Conservation (phyloP, 2,113 vertebrate genomes). For the Vidua chalybeata region DNA sequence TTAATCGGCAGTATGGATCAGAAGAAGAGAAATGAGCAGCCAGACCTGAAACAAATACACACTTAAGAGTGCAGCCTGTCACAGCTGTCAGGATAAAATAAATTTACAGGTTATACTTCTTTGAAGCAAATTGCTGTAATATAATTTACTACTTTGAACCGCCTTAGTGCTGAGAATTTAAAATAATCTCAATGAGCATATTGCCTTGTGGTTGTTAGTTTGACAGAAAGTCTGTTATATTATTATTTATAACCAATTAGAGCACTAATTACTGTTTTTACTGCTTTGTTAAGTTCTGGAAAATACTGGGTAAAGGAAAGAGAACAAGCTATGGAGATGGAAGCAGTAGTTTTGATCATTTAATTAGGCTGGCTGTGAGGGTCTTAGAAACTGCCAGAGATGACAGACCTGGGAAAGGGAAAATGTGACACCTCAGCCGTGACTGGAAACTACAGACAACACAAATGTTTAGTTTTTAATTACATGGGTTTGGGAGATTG, state of each 20-base stretch:
- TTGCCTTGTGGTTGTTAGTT: slow-evolving; percentile 67
- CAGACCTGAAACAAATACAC: not conserved
- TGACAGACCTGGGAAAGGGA: not conserved
- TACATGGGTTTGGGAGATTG: not conserved
- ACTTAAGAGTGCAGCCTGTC: slow-evolving; percentile 1
- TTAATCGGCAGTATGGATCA: not conserved
- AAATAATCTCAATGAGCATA: slow-evolving; percentile 36
- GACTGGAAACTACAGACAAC: not conserved
- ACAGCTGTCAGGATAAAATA: slow-evolving; percentile 40
- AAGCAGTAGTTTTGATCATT: not conserved
- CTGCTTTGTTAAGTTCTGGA: not conserved
- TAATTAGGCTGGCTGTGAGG: not conserved
- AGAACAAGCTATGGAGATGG: not conserved
- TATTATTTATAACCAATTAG: slow-evolving; percentile 51
- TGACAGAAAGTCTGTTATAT: slow-evolving; percentile 68
- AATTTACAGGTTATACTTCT: not conserved
- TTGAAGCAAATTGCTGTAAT: slow-evolving; percentile 34
- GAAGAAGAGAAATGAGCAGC: not conserved
- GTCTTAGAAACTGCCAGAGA: not conserved
- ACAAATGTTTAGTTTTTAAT: slow-evolving; percentile 21
- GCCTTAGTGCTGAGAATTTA: not conserved
- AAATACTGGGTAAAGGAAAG: not conserved
- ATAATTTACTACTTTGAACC: slow-evolving; percentile 22
- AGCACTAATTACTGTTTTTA: slow-evolving; percentile 36
- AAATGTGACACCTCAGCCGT: not conserved